Base-by-base conservation (phyloP, 2,797 vertebrate genomes). In the Tauraco hartlaubi region DNA sequence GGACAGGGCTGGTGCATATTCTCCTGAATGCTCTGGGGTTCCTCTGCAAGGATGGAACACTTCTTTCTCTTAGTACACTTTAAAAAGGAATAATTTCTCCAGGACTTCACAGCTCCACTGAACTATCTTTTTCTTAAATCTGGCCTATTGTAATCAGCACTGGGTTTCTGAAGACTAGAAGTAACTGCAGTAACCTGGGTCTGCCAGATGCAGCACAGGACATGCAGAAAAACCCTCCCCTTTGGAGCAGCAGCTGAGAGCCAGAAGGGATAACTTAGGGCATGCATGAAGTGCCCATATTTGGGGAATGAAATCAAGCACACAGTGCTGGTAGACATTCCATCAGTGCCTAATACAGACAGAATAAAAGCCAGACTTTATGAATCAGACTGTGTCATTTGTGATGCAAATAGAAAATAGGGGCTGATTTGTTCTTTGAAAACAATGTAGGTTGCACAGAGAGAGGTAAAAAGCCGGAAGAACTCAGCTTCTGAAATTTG, bases 371-470 rank as follows among this genome's bases (percentile, higher is more conserved):
- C 12, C 31, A 72, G n/a, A 8, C 62, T 82, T 59, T 75, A 49
- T 39, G 25, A 88, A 75, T 79, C 41, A 68, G 31, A 56, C 31
- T 61, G 12, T 67, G 43, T 20, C 28, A 22, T 19, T 44, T 55
- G 21, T 25, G 63, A 73, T 61, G 17, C 7, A 76, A 58, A 49
- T 5, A 54, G 25, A 52, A 88, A 83, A 79, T 3, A 85, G 15
- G 31, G 28, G 17, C 11, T 79, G 11, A 21, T 76, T 56, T 73
- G 63, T 68, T 48, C 55, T 69, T 62, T 64, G 55, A 35, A 52
- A 69, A 37, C 37, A 29, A 19, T 0, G 1, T 16, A 0, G 2
- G 21, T 16, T 64, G 10, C 28, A 44, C 11, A 5, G 26, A 55
- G 14, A 16, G 23, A 39, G 31, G n/a, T 12, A n/a, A 61, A 80